These are phyloP conservation scores for Nerophis lumbriciformis DNA, from an alignment of 2,113 vertebrate species.

Conservation along the genomic window DNA sequence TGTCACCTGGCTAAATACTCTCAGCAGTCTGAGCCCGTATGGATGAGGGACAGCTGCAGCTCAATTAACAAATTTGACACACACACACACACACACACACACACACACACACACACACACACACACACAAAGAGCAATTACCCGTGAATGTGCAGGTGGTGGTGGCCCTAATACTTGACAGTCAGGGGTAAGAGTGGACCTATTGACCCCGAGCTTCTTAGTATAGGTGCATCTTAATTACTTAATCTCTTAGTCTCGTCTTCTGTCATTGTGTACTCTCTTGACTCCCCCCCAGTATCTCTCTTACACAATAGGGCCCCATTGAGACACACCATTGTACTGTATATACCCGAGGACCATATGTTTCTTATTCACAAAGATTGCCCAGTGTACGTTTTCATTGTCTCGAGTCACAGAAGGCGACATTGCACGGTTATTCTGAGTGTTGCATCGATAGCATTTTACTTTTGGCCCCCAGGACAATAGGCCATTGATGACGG, in stretches of 20 bases:
- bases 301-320: not conserved
- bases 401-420: not conserved
- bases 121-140: slow-evolving; percentile 38
- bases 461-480: slow-evolving; percentile 1
- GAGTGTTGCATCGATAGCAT: slow-evolving; percentile 4
- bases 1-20: slow-evolving; percentile 12
- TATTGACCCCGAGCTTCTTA: slow-evolving; percentile 30
- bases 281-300: slow-evolving; percentile 1
- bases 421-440: slow-evolving; percentile 4
- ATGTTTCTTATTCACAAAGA: not conserved
- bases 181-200: slow-evolving; percentile 48
- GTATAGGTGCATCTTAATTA: slow-evolving; percentile 45
- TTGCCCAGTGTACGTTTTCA: not conserved
- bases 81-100: not conserved
- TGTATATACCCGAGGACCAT: too few relatives aligned
- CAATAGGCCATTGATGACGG: not conserved
- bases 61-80: slow-evolving; percentile 22
- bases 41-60: not conserved
- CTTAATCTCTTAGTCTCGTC: slow-evolving; percentile 31
- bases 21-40: slow-evolving; percentile 14
- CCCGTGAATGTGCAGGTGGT: slow-evolving; percentile 21
- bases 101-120: not conserved
- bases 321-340: too few relatives aligned
- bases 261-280: slow-evolving; percentile 4
- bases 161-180: slow-evolving; percentile 41